Percentiles rank a stretch among this genome's conserved stretches.
Evolutionary conservation across 2,888 invertebrate species (phyloP).

Genomic region (Melanotus villosus): DNA sequence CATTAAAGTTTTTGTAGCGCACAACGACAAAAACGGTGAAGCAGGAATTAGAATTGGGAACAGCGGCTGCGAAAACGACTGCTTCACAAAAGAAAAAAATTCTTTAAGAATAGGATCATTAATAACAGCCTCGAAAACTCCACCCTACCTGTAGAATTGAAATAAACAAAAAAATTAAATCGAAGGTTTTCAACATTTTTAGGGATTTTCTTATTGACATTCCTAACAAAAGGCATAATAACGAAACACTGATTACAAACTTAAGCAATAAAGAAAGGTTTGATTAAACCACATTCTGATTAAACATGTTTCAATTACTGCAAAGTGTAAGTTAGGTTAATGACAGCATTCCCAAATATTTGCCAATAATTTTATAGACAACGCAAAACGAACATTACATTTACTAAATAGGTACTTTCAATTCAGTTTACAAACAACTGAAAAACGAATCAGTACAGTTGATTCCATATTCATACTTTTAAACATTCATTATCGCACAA

Average conservation of each 20-base stretch:
- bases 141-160: background rate
- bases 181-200: background rate
- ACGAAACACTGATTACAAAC: background rate
- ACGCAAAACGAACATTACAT: too few relatives aligned
- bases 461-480: too few relatives aligned
- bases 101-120: slow-evolving; percentile 9
- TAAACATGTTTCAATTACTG: too few relatives aligned
- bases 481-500: too few relatives aligned
- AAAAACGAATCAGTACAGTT: too few relatives aligned
- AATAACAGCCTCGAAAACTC: slow-evolving; percentile 3
- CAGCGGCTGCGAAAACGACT: background rate
- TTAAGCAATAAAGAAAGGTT: background rate
- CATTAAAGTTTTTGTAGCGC: background rate
- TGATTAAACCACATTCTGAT: too few relatives aligned
- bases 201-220: background rate
- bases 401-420: too few relatives aligned
- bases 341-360: too few relatives aligned
- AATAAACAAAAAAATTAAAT: slow-evolving; percentile 12
- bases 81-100: background rate
- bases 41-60: background rate
- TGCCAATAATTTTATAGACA: too few relatives aligned
- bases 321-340: too few relatives aligned
- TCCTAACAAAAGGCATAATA: background rate
- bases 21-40: background rate
- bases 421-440: too few relatives aligned